A percentile compares a stretch with the other conserved stretches of the same genome.
Evolutionary conservation across 2,888 invertebrate species (phyloP).

Genomic region (Xanthia icteritia): DNA sequence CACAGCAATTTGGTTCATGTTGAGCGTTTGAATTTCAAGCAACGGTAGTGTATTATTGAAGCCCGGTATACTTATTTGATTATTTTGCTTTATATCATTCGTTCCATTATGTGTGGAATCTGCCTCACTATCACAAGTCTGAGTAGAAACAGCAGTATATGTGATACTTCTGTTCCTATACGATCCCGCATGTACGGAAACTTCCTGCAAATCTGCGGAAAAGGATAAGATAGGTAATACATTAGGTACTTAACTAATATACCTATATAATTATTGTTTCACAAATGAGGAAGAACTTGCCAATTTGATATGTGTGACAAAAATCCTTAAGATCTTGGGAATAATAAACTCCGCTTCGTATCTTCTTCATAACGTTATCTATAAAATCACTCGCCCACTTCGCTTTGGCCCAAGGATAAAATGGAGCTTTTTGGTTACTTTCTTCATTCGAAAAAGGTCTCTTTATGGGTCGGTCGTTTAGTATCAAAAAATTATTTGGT

Average conservation of each 20-base stretch:
- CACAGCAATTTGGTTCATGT: conserved; percentile 77
- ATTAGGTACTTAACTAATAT: not conserved
- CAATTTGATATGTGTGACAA: conserved; percentile 34
- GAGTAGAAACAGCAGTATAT: conserved; percentile 33
- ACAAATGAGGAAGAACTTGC: conserved; percentile 53
- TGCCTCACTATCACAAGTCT: conserved; percentile 25
- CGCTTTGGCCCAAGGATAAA: conserved; percentile 76
- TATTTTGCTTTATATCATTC: conserved; percentile 52
- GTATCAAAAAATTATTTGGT: conserved; percentile 23
- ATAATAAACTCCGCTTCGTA: conserved; percentile 82
- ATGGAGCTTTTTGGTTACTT: conserved; percentile 27
- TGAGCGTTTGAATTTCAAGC: conserved; percentile 78
- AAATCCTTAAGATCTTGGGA: conserved; percentile 69
- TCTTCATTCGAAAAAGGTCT: not conserved
- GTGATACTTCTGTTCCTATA: too few species aligned
- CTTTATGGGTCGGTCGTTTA: conserved; percentile 10
- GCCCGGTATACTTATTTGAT: conserved; percentile 71
- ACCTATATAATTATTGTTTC: not conserved
- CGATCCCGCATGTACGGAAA: conserved; percentile 71
- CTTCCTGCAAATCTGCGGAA: conserved; percentile 66
- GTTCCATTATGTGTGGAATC: conserved; percentile 49
- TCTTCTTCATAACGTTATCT: conserved; percentile 84
- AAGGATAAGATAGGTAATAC: not conserved
- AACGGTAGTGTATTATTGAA: conserved; percentile 75
- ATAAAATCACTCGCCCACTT: conserved; percentile 84